These are phyloP conservation scores for Trachymyrmex septentrionalis DNA, from an alignment of 1,140 invertebrate species.

Conservation along the genomic window DNA sequence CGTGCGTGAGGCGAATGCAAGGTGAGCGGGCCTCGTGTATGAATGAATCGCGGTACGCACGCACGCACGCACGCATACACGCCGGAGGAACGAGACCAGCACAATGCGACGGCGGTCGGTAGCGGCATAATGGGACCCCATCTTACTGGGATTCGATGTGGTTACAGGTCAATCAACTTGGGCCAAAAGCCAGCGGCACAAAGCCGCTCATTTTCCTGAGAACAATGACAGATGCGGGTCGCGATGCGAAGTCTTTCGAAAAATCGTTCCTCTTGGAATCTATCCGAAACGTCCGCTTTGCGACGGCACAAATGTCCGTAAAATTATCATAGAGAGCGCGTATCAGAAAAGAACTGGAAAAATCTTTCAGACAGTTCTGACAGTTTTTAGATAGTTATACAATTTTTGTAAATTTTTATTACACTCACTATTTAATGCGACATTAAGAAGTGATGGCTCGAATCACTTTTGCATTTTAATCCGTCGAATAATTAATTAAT, in stretches of 20 bases:
- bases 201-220: background rate
- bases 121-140: constrained; percentile 42
- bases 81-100: constrained; percentile 32
- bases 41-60: constrained; percentile 7
- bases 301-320: background rate
- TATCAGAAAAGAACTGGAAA: background rate
- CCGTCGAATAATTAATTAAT: background rate
- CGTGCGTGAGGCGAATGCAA: background rate
- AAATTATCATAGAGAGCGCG: background rate
- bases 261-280: background rate
- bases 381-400: background rate
- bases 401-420: background rate
- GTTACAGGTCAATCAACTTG: constrained; percentile 56
- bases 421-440: background rate
- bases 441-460: background rate
- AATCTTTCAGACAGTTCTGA: background rate
- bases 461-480: background rate
- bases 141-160: constrained; percentile 53
- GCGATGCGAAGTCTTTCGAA: background rate
- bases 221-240: constrained; percentile 5
- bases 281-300: background rate
- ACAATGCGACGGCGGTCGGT: constrained; percentile 48
- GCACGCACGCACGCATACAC: background rate
- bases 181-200: background rate
- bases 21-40: background rate